phyloP scores from a whole-genome alignment of 1,140 invertebrate species.

The Brachystomella parvula region DNA sequence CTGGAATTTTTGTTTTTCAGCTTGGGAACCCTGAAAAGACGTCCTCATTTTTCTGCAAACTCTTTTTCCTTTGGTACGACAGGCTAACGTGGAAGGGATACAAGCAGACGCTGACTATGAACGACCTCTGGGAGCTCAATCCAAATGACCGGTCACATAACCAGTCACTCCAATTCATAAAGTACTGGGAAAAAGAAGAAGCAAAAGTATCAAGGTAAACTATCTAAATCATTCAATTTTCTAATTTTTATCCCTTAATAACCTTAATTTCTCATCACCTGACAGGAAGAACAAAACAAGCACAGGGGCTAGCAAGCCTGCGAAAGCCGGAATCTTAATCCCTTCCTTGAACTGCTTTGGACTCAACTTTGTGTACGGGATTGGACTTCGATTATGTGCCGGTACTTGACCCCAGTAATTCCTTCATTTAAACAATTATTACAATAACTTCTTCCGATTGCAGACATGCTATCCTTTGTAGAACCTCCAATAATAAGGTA shows the following conservation, averaged over 20 bases:
- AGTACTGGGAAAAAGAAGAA: conserved; percentile 42
- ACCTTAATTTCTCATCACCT: no score
- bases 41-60: conserved; percentile 75
- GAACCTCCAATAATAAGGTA: conserved; percentile 46
- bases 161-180: conserved; percentile 46
- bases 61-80: conserved; percentile 90
- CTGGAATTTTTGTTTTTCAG: conserved; percentile 35
- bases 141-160: conserved; percentile 44
- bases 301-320: not conserved
- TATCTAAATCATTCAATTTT: not conserved
- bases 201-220: not conserved
- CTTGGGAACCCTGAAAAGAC: conserved; percentile 77
- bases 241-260: not conserved
- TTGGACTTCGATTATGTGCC: no score
- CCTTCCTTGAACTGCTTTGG: conserved; percentile 49
- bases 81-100: conserved; percentile 55
- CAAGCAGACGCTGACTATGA: conserved; percentile 43
- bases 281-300: no score
- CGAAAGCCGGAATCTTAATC: conserved; percentile 36
- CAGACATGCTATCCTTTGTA: conserved; percentile 53
- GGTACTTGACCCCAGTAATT: no score
- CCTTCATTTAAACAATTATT: no score
- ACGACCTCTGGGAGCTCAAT: conserved; percentile 53
- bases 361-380: conserved; percentile 41
- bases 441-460: conserved; percentile 45